Conservation (phyloP, 2,888 invertebrate genomes). For the Euzophera pinguis region DNA sequence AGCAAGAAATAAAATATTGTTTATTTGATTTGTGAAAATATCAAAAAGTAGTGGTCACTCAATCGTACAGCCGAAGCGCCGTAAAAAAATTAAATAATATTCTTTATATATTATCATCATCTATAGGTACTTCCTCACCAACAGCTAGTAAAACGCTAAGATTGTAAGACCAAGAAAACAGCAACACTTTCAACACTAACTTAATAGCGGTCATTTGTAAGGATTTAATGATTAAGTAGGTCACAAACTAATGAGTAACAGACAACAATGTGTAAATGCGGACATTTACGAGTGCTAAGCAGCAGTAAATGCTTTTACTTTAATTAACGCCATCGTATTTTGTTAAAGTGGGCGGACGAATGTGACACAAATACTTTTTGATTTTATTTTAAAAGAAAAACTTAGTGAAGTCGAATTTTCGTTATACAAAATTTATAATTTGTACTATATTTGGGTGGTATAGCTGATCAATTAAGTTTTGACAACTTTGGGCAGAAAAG, state of each 20-base stretch:
- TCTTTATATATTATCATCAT: no score
- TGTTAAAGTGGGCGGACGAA: not conserved
- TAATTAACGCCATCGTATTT: slow-evolving; percentile 3
- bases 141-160: not conserved
- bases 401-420: no score
- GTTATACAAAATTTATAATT: no score
- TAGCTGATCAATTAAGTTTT: no score
- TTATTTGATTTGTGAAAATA: no score
- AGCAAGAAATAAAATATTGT: no score
- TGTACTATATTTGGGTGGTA: no score
- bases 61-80: no score
- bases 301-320: slow-evolving; percentile 7
- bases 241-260: slow-evolving; percentile 3
- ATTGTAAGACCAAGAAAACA: not conserved
- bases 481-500: no score
- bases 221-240: slow-evolving; percentile 6
- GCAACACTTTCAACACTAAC: not conserved
- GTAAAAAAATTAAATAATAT: no score
- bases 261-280: slow-evolving; percentile 1
- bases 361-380: not conserved
- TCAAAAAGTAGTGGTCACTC: no score
- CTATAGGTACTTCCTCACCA: no score
- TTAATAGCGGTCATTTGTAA: not conserved
- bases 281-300: slow-evolving; percentile 4
- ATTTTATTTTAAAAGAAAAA: not conserved